phyloP scores from a whole-genome alignment of 2,113 vertebrate species.

The Sinocyclocheilus anophthalmus region DNA sequence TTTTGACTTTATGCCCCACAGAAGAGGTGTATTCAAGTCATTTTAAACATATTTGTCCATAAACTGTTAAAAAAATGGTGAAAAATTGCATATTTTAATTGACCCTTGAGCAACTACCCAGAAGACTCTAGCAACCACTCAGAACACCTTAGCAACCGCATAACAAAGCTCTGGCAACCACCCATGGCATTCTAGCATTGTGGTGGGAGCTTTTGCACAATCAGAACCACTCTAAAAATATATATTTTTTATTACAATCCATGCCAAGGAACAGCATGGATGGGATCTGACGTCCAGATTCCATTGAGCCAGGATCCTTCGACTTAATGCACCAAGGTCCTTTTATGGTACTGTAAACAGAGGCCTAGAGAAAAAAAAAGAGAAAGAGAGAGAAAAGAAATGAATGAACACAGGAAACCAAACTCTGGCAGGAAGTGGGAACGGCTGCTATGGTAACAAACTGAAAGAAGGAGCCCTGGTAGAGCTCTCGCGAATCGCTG shows the following conservation, averaged over 20 bases:
- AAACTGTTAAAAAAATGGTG: too few relatives aligned
- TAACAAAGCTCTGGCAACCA: constrained; percentile 27
- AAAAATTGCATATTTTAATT: background rate
- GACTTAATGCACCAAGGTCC: constrained; percentile 69
- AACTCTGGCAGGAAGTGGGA: constrained; percentile 79
- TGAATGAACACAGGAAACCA: constrained; percentile 84
- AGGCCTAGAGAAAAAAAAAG: constrained; percentile 56
- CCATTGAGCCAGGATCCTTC: constrained; percentile 66
- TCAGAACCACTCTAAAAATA: background rate
- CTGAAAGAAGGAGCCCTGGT: constrained; percentile 74
- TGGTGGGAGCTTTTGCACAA: constrained; percentile 12
- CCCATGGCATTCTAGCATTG: background rate
- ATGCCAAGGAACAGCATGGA: constrained; percentile 14
- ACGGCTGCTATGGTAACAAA: constrained; percentile 80
- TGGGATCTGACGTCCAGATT: background rate
- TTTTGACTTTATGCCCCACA: background rate
- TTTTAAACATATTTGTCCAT: too few relatives aligned
- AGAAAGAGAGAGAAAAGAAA: constrained; percentile 62
- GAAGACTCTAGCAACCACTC: background rate
- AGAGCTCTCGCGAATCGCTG: constrained; percentile 65
- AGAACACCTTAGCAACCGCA: constrained; percentile 1
- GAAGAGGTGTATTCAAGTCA: too few relatives aligned
- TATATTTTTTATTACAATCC: background rate
- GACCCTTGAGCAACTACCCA: background rate
- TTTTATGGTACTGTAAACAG: constrained; percentile 79